Evolutionary conservation across 1,140 invertebrate species (phyloP).

Genomic region (Drosophila paulistorum): DNA sequence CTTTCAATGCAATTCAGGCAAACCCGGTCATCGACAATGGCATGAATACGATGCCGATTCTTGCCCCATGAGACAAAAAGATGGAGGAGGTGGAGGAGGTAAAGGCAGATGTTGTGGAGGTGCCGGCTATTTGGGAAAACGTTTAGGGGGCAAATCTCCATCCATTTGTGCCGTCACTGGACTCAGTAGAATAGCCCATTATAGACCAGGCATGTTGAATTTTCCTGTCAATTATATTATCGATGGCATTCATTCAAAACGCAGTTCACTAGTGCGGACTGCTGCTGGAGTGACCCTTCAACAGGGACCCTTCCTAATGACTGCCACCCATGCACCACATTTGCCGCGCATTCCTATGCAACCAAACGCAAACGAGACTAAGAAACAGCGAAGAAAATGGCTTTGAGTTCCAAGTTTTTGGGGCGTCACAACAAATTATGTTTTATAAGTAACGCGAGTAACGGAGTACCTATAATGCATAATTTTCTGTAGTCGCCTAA

Average conservation of each 20-base stretch:
- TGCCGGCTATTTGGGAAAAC: background rate
- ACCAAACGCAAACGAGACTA: background rate
- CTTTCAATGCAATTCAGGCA: constrained; percentile 9
- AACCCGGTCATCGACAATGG: background rate
- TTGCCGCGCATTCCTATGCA: constrained; percentile 5
- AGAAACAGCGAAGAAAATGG: constrained; percentile 18
- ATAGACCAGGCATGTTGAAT: constrained; percentile 41
- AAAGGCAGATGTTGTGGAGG: background rate
- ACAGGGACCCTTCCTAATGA: constrained; percentile 29
- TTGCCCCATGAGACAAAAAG: background rate
- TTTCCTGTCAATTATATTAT: constrained; percentile 33
- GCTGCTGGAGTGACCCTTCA: constrained; percentile 62
- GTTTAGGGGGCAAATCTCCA: background rate
- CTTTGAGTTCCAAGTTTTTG: constrained; percentile 20
- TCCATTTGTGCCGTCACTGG: background rate
- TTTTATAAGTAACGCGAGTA: constrained; percentile 34
- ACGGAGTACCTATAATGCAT: constrained; percentile 38
- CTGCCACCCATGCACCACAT: constrained; percentile 15
- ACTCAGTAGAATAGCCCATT: constrained; percentile 49
- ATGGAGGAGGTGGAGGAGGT: background rate
- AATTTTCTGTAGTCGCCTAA: constrained; percentile 30
- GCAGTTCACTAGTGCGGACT: constrained; percentile 51
- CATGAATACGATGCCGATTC: background rate
- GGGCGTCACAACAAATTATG: constrained; percentile 39
- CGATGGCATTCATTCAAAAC: constrained; percentile 33